These are phyloP conservation scores for Calyptomena viridis DNA, from an alignment of 2,113 vertebrate genomes.

Conservation along the genomic window DNA sequence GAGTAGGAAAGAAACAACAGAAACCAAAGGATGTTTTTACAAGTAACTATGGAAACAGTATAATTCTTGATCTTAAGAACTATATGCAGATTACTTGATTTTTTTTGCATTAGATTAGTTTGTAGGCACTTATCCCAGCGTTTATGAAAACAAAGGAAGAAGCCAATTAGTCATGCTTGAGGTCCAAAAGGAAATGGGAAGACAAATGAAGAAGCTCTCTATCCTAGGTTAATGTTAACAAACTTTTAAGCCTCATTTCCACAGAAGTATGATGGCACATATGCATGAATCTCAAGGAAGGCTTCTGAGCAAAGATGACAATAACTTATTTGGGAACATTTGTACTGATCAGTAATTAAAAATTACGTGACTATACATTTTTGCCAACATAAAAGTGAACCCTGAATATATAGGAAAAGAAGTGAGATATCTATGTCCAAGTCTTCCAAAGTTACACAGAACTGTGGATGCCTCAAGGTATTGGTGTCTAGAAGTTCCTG, in stretches of 20 bases:
- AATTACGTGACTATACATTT: background rate
- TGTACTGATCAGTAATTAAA: background rate
- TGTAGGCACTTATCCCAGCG: background rate
- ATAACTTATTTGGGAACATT: background rate
- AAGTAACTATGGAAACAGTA: background rate
- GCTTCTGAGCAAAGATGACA: background rate
- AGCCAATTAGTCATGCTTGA: background rate
- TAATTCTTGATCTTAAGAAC: background rate
- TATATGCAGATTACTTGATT: background rate
- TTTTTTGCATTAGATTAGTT: background rate
- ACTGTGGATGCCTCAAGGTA: background rate
- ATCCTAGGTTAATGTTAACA: background rate
- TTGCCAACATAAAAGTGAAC: background rate
- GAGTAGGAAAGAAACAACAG: background rate
- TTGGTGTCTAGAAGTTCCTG: background rate
- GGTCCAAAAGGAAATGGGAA: background rate
- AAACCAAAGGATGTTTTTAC: background rate
- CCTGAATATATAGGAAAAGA: background rate
- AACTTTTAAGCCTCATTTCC: background rate
- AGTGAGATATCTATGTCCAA: background rate
- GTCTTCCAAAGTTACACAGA: background rate
- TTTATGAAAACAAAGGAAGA: background rate
- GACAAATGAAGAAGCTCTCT: background rate
- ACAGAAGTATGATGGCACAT: background rate
- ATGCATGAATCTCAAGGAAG: background rate